phyloP scores from a whole-genome alignment of 2,113 vertebrate genomes.

The Pholis gunnellus region DNA sequence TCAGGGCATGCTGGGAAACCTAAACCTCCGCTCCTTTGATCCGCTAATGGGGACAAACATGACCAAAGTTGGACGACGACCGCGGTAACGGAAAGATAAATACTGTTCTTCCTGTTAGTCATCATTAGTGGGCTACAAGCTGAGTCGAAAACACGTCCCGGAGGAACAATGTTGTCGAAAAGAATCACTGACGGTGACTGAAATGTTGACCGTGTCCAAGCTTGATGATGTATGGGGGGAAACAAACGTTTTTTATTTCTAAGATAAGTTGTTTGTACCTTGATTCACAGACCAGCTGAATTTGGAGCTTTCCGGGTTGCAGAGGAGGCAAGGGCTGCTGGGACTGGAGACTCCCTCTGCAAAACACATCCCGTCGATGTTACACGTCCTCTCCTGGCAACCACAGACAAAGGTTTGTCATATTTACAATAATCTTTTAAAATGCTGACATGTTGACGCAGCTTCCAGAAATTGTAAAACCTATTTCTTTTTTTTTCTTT shows the following conservation, averaged over 20 bases:
- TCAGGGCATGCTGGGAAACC: conserved; percentile 59
- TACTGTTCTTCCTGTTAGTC: background rate
- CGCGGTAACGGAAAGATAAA: conserved; percentile 9
- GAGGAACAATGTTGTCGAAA: background rate
- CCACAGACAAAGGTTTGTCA: conserved; percentile 26
- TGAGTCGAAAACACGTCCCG: background rate
- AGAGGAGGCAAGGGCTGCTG: conserved; percentile 82
- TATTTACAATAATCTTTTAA: background rate
- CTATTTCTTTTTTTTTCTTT: background rate
- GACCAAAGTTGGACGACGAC: conserved; percentile 38
- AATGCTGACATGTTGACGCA: background rate
- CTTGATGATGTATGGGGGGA: background rate
- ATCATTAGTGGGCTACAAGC: background rate
- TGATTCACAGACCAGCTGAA: conserved; percentile 84
- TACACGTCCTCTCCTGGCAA: conserved; percentile 81
- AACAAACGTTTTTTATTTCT: background rate
- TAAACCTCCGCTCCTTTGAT: conserved; percentile 56
- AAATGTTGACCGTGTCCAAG: background rate
- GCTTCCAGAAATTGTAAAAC: background rate
- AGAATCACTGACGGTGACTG: background rate
- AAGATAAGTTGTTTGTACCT: conserved; percentile 63
- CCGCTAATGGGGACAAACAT: conserved; percentile 57
- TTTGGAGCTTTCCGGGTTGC: conserved; percentile 77
- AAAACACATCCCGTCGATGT: conserved; percentile 85
- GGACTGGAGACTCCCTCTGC: conserved; percentile 77